phyloP scores from a whole-genome alignment of 30 jellyfish, hydroid and myxozoan genomes.

The Pseudorhiza aurosa region DNA sequence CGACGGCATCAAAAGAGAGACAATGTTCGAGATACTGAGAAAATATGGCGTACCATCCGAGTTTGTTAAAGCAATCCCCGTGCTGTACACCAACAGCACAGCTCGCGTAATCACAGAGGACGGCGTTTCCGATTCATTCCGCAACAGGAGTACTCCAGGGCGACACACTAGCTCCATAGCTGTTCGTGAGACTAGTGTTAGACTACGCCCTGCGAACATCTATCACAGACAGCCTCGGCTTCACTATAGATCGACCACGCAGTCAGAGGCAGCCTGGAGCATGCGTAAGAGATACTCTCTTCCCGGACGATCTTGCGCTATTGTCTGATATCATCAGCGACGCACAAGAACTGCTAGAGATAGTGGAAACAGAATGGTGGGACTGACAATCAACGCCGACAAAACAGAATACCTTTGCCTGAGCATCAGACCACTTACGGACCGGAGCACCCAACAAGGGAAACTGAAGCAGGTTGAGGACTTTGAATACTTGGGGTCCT shows the following conservation, averaged over 20 bases:
- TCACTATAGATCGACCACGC: neutral
- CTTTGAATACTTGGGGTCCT: no score
- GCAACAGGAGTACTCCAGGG: no score
- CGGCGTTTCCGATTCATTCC: constrained; percentile 16
- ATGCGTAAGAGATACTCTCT: neutral
- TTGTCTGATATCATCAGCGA: neutral
- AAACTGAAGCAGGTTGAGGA: no score
- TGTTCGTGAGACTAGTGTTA: constrained; percentile 4
- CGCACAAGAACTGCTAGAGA: neutral
- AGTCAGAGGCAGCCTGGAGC: neutral
- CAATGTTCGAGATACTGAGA: constrained; percentile 19
- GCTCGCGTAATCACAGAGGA: constrained; percentile 13
- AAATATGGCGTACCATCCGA: constrained; percentile 24
- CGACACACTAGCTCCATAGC: constrained; percentile 44
- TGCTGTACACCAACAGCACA: neutral
- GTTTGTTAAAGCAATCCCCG: constrained; percentile 13
- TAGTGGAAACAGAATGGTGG: neutral
- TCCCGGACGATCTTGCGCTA: neutral
- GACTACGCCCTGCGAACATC: constrained; percentile 6
- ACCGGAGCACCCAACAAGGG: no score
- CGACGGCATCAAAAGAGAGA: constrained; percentile 29
- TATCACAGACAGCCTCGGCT: neutral
- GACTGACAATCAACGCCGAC: neutral
- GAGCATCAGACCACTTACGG: no score
- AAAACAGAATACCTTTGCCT: neutral